Base-by-base conservation (phyloP, 2,888 invertebrate genomes). In the Tupiocoris notatus region DNA sequence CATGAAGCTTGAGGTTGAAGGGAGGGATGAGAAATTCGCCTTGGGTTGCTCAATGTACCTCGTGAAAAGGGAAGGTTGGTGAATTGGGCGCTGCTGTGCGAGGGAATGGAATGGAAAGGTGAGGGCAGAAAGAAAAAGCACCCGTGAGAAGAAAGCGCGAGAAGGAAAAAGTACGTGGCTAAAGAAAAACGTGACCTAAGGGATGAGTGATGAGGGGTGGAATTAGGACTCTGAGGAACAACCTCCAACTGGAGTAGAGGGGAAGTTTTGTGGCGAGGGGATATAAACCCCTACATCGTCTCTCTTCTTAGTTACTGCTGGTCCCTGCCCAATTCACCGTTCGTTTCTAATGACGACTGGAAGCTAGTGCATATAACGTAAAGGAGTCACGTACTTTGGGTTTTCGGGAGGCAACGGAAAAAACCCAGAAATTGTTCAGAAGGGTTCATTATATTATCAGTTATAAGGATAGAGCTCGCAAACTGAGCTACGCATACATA, bases 281-380 rank as follows among this genome's bases (percentile, higher is more conserved):
- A 20, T 20, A 59, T 39, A 39, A 39, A 39, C 39, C 39, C 39
- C 39, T 3, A 3, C 39, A 12, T 39, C 3, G n/a, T n/a, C n/a
- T n/a, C 39, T 7, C 39, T 12, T 12, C 39, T 39, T 39, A 39
- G 39, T 39, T 39, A 39, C 39, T 12, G 39, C 12, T 7, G 12
- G 12, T 12, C 39, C 39, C 39, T 39, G 56, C 67, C 67, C 57
- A 39, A n/a, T n/a, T n/a, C n/a, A n/a, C n/a, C n/a, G n/a, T n/a
- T n/a, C n/a, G n/a, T n/a, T n/a, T 20, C 67, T 67, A 67, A 67
- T 67, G 67, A 67, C 67, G 67, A 67, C 67, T 56, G 67, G 56
- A 56, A 67, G 57, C 67, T 21, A 22, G 56, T 12, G 65, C 54
- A 21, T 21, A 67, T 67, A 67, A 56, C 67, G 56, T 67, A 67